Evolutionary conservation across 2,797 vertebrate species (phyloP).

Genomic region (Helarctos malayanus): DNA sequence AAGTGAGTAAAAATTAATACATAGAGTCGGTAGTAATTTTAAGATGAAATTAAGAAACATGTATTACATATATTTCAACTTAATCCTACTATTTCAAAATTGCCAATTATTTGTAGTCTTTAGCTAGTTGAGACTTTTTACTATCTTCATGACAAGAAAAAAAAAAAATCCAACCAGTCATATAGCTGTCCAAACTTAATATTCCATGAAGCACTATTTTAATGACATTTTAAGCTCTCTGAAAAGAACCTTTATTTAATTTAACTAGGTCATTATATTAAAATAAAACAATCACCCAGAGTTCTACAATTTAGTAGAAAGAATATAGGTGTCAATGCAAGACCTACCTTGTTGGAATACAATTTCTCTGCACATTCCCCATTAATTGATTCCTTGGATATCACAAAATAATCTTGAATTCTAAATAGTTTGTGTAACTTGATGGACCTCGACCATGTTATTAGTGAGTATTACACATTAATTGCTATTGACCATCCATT

Average conservation of each 20-base stretch:
- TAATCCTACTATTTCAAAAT: background rate
- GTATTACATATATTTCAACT: background rate
- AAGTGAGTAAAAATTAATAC: background rate
- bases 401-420: background rate
- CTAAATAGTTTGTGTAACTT: background rate
- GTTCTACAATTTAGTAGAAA: background rate
- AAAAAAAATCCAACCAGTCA: background rate
- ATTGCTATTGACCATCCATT: background rate
- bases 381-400: background rate
- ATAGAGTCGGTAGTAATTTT: background rate
- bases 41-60: background rate
- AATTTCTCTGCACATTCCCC: background rate
- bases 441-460: background rate
- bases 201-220: background rate
- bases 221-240: background rate
- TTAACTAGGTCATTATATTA: conserved; percentile 17
- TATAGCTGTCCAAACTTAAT: background rate
- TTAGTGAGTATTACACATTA: background rate
- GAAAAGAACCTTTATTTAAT: background rate
- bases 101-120: background rate
- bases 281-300: background rate
- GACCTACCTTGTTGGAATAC: background rate
- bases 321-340: accelerated
- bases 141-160: background rate
- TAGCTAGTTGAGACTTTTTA: background rate